phyloP scores from a whole-genome alignment of 2,113 vertebrate genomes.

The Oxyura jamaicensis region DNA sequence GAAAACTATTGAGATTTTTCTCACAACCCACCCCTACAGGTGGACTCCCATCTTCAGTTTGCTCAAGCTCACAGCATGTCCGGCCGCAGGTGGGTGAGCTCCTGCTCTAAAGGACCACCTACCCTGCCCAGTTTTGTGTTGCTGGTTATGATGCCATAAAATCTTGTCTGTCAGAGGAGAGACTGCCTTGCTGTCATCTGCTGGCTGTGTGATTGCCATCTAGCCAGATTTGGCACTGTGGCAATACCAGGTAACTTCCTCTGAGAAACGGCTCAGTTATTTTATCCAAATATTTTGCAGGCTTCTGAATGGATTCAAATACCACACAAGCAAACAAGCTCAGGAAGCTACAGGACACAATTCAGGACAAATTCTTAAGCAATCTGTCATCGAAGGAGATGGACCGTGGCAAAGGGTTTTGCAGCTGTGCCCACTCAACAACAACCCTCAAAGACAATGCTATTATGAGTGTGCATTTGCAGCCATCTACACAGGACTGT shows the following conservation, averaged over 20 bases:
- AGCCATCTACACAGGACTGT: rapidly evolving
- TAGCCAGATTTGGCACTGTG: neutral
- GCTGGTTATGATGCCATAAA: neutral
- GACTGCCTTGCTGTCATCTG: neutral
- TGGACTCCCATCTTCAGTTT: neutral
- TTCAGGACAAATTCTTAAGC: neutral
- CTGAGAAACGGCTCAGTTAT: neutral
- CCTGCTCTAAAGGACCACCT: neutral
- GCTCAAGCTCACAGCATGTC: neutral
- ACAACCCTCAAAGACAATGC: neutral
- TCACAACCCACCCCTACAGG: neutral
- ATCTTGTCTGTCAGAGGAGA: neutral
- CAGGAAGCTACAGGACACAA: neutral
- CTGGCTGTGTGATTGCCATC: neutral
- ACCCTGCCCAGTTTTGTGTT: neutral
- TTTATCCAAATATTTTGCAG: neutral
- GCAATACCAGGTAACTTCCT: neutral
- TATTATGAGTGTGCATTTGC: neutral
- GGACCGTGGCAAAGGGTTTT: neutral
- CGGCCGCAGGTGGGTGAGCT: neutral
- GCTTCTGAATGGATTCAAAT: neutral
- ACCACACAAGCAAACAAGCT: neutral
- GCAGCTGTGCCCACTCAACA: neutral
- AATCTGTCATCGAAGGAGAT: neutral
- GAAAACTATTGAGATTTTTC: too few relatives aligned